Evolutionary conservation across 2,113 vertebrate genomes (phyloP), one percentile per base, ranked within the genome.

Genomic region (Zootoca vivipara): DNA sequence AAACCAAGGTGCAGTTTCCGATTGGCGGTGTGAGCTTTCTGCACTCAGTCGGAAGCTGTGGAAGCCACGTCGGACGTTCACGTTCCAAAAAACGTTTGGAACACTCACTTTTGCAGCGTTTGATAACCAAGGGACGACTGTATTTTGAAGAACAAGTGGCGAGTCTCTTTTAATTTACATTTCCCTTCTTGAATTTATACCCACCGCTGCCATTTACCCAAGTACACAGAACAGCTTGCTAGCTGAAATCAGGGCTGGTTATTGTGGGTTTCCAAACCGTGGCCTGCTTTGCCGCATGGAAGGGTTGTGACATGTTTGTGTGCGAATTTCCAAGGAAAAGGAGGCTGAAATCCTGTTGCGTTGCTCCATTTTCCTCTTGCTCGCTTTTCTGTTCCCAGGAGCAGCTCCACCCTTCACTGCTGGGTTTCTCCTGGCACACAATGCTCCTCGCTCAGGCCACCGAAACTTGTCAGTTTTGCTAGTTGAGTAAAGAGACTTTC

Each of bases 401-500:
- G 7, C 83, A 24, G 7, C 83, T 62, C 83, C 52, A 0, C 83
- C 70, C 83, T 38, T 26, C 28, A 28, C n/a, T 8, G 6, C 33
- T 35, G 33, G 52, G 46, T 58, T 79, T 56, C 46, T 79, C 52
- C 33, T 79, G 77, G 77, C 77, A 78, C n/a, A 52, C 38, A 58
- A 30, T 62, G 46, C 46, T 38, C 46, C 46, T 38, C 46, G 30
- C 16, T 16, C 26, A 8, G 12, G 30, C 74, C 62, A 67, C 74
- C 73, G 30, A 52, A 86, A 86, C 56, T 78, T 42, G 35, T 52
- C 5, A 40, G 56, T 46, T 85, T 85, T 58, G 24, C 83, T 85
- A 2, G 30, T 38, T 85, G 52, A 62, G 46, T 18, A 7, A 65
- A 40, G 62, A 62, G n/a, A 24, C 6, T 56, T 12, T 12, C 58